Evolutionary conservation across 2,888 invertebrate species (phyloP), one percentile per base, ranked within the genome.

Genomic region (Torymus texanus): DNA sequence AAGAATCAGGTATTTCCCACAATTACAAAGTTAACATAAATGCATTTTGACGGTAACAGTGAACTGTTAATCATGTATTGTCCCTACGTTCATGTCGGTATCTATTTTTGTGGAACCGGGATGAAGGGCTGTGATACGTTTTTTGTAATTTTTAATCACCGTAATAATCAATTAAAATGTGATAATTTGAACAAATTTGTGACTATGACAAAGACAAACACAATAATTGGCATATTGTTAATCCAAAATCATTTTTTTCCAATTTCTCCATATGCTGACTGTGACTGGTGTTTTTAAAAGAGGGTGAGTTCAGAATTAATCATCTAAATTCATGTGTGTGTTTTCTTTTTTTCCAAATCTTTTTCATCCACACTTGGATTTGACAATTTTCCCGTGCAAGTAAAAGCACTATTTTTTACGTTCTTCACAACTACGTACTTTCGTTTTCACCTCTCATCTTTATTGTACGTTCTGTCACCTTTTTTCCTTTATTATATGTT

Each of bases 1-100:
- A 93, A 94, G 88, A 95, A 97, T 91, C 95, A 97, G 95, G 96
- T 98, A 91, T 53, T 50, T 56, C 68, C 65, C 8, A 11, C 21
- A 13, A 66, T 51, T 55, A 14, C 2, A 71, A 71, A 59, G 11
- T 2, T 11, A 14, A 4, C 16, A 65, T 58, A n/a, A 51, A 50
- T 41, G 12, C 55, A 29, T 21, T 66, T 61, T 56, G 13, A 65
- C 41, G 41, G 13, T 24, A 11, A 68, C 8, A 70, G 59, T 66
- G 51, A 77, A 59, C 4, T 16, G 56, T 72, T 73, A 63, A 29
- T 58, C 72, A 65, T 72, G 29, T 72, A 62, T 58, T 75, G 66
- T 80, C 56, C 50, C 29, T 41, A 50, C 53, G 61, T 81, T 67
- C 51, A 29, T 72, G 62, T 78, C 70, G 55, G 12, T 74, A 50